Conservation (phyloP, 2,797 vertebrate species). For the Pseudochirops cupreus region DNA sequence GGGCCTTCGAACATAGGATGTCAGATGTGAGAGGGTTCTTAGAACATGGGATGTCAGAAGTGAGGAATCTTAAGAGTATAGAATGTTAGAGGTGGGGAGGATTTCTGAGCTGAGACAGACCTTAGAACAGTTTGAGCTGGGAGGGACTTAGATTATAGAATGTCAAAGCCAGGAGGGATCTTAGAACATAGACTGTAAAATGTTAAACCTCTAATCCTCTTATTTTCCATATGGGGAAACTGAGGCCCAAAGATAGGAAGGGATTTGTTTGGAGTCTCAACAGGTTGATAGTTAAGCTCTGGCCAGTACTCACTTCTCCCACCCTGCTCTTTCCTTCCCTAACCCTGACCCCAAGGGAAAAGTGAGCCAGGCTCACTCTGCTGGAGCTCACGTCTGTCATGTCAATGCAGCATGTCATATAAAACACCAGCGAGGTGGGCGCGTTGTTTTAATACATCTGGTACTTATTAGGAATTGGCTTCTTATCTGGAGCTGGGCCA, state of each 20-base stretch:
- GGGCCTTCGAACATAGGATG: not conserved
- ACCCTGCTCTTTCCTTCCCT: not conserved
- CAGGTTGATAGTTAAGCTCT: not conserved
- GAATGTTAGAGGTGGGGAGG: no score
- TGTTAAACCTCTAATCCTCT: not conserved
- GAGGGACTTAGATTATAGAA: not conserved
- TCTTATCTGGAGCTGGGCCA: not conserved
- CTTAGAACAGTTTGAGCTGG: no score
- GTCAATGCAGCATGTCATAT: not conserved
- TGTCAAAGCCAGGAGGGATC: not conserved
- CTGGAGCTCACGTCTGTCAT: not conserved
- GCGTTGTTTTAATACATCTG: not conserved
- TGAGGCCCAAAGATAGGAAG: not conserved
- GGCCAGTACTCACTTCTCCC: not conserved
- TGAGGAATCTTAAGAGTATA: no score
- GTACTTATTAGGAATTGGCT: not conserved
- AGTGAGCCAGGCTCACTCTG: not conserved
- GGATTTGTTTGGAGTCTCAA: not conserved
- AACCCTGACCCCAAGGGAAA: not conserved
- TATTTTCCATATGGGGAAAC: not conserved
- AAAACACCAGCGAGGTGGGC: not conserved
- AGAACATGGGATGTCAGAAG: no score
- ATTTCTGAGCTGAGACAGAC: not conserved
- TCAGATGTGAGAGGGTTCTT: not conserved
- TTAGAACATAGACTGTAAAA: not conserved